Evolutionary conservation across 2,113 vertebrate genomes (phyloP).

Genomic region (Cettia cetti): DNA sequence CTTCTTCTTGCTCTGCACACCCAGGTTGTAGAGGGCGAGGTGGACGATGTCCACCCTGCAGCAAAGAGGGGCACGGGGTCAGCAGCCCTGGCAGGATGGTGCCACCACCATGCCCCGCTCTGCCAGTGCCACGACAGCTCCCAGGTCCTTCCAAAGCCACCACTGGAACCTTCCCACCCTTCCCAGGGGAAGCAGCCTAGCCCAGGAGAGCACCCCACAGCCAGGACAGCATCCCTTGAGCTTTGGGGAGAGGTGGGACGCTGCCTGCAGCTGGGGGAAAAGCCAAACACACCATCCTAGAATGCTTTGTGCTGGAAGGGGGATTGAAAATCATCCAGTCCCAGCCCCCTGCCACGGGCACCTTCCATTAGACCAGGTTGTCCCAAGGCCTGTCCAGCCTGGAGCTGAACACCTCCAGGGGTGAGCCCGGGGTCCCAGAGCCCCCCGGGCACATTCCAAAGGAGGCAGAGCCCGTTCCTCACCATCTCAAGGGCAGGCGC

Average conservation of each 20-base stretch:
- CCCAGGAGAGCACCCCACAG: fast-evolving
- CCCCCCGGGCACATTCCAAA: background rate
- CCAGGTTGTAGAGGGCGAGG: slow-evolving; percentile 93
- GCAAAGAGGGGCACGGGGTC: background rate
- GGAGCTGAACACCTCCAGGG: background rate
- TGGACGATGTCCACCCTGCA: slow-evolving; percentile 94
- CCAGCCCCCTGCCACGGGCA: background rate
- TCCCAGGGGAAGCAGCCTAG: background rate
- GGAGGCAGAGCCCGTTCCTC: background rate
- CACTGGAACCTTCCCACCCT: background rate
- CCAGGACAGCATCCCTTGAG: background rate
- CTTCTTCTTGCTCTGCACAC: slow-evolving; percentile 95
- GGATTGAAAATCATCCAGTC: background rate
- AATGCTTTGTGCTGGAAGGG: background rate
- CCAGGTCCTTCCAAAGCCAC: background rate
- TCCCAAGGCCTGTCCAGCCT: background rate
- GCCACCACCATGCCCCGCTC: background rate
- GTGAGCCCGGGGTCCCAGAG: fast-evolving
- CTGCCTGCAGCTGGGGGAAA: background rate
- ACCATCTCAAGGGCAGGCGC: slow-evolving; percentile 89
- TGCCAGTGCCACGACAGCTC: background rate
- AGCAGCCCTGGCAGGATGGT: background rate
- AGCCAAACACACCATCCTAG: background rate
- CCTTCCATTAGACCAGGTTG: background rate
- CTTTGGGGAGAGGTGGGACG: background rate